These are phyloP conservation scores for Misgurnus mizolepis DNA, from an alignment of 2,113 vertebrate species.

Conservation along the genomic window DNA sequence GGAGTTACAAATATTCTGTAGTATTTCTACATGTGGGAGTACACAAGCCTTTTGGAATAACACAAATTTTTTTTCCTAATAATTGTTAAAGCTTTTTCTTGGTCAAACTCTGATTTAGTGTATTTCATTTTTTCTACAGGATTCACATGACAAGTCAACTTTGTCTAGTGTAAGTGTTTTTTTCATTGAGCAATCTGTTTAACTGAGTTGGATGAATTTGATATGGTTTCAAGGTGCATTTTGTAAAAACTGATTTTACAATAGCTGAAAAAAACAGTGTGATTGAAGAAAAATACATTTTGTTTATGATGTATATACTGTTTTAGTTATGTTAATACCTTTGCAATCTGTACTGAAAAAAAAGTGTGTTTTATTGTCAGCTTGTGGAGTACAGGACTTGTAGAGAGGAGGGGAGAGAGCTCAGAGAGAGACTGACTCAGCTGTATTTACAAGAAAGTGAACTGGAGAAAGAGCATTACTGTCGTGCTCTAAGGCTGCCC, in stretches of 20 bases:
- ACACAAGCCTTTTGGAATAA: too few species aligned
- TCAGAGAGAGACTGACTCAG: conserved; percentile 71
- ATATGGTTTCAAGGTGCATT: too few species aligned
- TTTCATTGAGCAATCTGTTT: background rate
- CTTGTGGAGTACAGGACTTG: conserved; percentile 62
- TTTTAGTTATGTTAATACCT: background rate
- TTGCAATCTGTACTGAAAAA: background rate
- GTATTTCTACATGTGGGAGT: too few species aligned
- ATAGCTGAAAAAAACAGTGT: background rate
- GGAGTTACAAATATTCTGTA: too few species aligned
- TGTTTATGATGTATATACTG: background rate
- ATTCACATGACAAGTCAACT: conserved; percentile 65
- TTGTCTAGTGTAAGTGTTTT: conserved; percentile 67
- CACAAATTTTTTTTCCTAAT: too few species aligned
- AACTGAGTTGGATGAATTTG: too few species aligned
- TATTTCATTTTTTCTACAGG: conserved; percentile 57
- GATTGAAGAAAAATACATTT: background rate
- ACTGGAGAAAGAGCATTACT: conserved; percentile 80
- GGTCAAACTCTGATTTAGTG: background rate
- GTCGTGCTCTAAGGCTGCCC: conserved; percentile 79
- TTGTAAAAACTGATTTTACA: background rate
- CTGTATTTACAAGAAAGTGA: conserved; percentile 69
- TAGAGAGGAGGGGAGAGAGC: conserved; percentile 73
- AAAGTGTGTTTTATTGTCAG: conserved; percentile 10
- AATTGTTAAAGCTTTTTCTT: background rate